Conservation (phyloP, 2,797 vertebrate species). For the Lepilemur ruficaudatus region DNA sequence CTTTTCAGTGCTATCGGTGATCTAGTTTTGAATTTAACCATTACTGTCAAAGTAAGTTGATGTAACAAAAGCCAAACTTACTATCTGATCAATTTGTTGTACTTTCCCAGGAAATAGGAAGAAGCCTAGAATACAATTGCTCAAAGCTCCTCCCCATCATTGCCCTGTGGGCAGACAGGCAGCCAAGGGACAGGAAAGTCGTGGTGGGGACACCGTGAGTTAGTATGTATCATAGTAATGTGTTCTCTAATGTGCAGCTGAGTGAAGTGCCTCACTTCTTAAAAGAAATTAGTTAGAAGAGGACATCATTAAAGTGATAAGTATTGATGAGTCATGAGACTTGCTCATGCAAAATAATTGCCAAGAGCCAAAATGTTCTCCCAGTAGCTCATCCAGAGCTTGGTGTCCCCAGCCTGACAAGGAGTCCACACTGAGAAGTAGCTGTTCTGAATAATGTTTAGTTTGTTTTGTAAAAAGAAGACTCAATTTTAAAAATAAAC, state of each 20-base stretch:
- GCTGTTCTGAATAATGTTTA: constrained; percentile 45
- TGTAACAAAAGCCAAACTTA: constrained; percentile 42
- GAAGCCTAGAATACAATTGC: background rate
- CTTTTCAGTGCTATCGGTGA: background rate
- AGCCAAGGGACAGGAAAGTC: background rate
- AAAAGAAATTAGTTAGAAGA: constrained; percentile 51
- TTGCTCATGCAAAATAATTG: constrained; percentile 51
- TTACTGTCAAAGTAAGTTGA: constrained; percentile 11
- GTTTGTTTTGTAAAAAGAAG: background rate
- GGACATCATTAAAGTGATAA: constrained; percentile 49
- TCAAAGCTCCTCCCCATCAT: background rate
- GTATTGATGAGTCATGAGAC: constrained; percentile 32
- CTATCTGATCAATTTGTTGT: constrained; percentile 27
- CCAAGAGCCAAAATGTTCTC: background rate
- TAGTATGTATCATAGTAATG: background rate
- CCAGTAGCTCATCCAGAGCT: background rate
- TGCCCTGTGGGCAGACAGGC: background rate
- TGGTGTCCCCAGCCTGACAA: background rate
- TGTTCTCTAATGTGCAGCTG: background rate
- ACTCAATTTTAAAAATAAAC: background rate
- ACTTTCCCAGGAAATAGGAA: background rate
- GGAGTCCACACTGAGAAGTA: constrained; percentile 1
- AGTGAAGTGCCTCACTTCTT: constrained; percentile 8
- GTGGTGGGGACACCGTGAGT: background rate
- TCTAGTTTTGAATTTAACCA: constrained; percentile 40